phyloP scores from a whole-genome alignment of 2,113 vertebrate genomes.

The Manacus vitellinus region DNA sequence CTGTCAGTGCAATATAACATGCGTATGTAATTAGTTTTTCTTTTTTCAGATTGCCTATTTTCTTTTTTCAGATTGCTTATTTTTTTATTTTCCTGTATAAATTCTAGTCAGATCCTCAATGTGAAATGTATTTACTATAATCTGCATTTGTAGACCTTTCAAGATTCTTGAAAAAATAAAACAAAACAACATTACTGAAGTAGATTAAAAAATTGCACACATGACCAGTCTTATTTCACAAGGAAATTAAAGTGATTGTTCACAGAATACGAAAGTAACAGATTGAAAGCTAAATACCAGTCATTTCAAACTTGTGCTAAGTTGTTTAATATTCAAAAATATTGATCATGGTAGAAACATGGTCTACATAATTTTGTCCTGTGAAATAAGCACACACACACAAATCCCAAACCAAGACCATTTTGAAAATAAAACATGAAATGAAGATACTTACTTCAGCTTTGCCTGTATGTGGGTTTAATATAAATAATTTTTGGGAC shows the following conservation, averaged over 20 bases:
- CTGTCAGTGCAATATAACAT: not conserved
- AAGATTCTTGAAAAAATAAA: not conserved
- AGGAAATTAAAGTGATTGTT: not conserved
- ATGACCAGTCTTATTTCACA: not conserved
- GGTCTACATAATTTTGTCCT: not conserved
- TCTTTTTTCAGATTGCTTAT: not conserved
- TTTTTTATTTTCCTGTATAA: not conserved
- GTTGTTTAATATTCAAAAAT: not conserved
- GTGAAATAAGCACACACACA: not conserved
- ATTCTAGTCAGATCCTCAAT: not conserved
- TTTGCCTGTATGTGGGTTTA: not conserved
- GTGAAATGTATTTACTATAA: not conserved
- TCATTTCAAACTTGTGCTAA: not conserved
- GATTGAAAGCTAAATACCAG: not conserved
- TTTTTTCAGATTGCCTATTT: not conserved
- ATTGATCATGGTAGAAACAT: not conserved
- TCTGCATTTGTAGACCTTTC: not conserved
- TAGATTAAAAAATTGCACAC: not conserved
- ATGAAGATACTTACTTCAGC: not conserved
- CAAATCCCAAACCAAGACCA: accelerated
- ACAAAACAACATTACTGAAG: not conserved
- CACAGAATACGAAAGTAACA: not conserved
- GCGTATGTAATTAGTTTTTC: not conserved
- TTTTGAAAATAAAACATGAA: not conserved
- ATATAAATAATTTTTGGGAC: not conserved